Percentiles rank a stretch among this genome's conserved stretches.
phyloP scores from a whole-genome alignment of 2,888 invertebrate species.

The Piscicola geometra region DNA sequence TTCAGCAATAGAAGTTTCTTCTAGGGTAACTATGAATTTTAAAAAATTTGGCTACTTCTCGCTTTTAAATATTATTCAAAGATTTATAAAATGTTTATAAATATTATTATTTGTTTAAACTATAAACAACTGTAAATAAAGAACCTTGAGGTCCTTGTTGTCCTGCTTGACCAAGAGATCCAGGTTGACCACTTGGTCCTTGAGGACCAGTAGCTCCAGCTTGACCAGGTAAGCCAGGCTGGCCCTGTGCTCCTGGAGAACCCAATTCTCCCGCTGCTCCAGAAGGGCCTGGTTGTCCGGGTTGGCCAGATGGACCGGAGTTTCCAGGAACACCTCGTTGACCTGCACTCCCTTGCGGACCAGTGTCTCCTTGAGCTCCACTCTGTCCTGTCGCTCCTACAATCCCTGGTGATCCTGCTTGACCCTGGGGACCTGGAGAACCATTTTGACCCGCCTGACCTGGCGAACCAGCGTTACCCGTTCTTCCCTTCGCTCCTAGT shows the following conservation, averaged over 20 bases:
- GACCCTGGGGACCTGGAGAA: conserved; percentile 43
- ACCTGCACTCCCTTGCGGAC: conserved; percentile 31
- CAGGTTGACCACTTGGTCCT: conserved; percentile 33
- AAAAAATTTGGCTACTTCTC: not conserved
- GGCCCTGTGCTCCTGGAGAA: conserved; percentile 36
- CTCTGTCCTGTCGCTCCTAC: conserved; percentile 42
- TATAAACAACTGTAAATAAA: conserved; percentile 26
- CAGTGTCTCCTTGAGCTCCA: conserved; percentile 36
- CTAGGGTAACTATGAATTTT: conserved; percentile 47
- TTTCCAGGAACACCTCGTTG: conserved; percentile 10
- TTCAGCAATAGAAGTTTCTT: no score
- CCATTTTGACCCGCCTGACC: conserved; percentile 33
- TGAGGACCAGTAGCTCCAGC: conserved; percentile 25
- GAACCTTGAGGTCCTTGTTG: conserved; percentile 33
- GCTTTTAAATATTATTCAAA: not conserved
- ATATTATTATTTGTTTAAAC: not conserved
- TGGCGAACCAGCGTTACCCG: conserved; percentile 23
- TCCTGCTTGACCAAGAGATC: conserved; percentile 30
- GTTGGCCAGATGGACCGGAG: conserved; percentile 14
- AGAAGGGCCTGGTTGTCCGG: conserved; percentile 36
- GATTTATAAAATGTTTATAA: not conserved
- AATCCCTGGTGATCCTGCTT: conserved; percentile 46
- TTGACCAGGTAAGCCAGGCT: conserved; percentile 29
- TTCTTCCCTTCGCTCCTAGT: conserved; percentile 30
- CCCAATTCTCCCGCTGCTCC: conserved; percentile 40